A percentile compares a stretch with the other conserved stretches of the same genome.
Conservation (phyloP, 1,140 invertebrate species). For the Drosophila ambigua region DNA sequence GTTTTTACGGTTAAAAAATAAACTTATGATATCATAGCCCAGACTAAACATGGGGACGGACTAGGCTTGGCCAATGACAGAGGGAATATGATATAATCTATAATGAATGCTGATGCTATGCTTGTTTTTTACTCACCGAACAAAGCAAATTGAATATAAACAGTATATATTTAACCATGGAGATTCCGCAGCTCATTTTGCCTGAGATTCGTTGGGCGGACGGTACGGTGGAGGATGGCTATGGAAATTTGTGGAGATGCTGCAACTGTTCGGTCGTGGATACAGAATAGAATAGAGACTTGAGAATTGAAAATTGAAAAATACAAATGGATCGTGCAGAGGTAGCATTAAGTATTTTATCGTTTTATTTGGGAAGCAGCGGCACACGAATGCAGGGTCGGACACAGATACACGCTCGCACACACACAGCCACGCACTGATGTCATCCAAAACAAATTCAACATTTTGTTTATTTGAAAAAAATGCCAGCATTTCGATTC, state of each 20-base stretch:
- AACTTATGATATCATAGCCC: constrained; percentile 61
- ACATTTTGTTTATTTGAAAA: constrained; percentile 39
- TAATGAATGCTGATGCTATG: neutral
- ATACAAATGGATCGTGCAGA: constrained; percentile 29
- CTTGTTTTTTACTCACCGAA: constrained; percentile 87
- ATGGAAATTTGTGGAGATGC: constrained; percentile 28
- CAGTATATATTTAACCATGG: constrained; percentile 92
- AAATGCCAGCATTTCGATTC: constrained; percentile 34
- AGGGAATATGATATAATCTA: constrained; percentile 28
- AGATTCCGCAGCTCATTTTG: constrained; percentile 88
- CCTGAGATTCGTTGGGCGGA: constrained; percentile 42
- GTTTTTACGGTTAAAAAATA: constrained; percentile 38
- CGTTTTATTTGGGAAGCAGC: constrained; percentile 55
- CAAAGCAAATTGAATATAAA: constrained; percentile 93
- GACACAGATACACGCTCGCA: constrained; percentile 30
- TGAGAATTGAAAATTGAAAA: constrained; percentile 39
- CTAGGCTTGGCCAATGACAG: constrained; percentile 17
- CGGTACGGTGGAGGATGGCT: constrained; percentile 9
- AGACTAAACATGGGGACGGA: constrained; percentile 8
- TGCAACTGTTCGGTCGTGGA: constrained; percentile 48
- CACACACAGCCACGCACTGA: constrained; percentile 34
- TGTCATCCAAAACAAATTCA: constrained; percentile 43
- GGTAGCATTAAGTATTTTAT: constrained; percentile 38
- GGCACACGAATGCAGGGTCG: constrained; percentile 1
- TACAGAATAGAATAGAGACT: constrained; percentile 23